A percentile compares a stretch with the other conserved stretches of the same genome.
phyloP scores from a whole-genome alignment of 2,888 invertebrate genomes.

The Polyploca ridens region DNA sequence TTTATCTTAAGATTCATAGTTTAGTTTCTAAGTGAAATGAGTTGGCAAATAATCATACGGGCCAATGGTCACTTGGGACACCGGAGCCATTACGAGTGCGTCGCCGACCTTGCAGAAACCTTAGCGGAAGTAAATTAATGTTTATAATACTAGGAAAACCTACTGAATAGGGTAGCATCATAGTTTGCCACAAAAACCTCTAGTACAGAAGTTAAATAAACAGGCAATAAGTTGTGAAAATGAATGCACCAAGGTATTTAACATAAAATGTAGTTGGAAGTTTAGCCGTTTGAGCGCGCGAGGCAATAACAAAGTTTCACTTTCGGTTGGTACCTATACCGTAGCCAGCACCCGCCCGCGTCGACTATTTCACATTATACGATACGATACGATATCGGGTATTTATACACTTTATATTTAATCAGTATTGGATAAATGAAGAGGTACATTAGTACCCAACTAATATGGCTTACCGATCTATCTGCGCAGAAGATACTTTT shows the following conservation, averaged over 20 bases:
- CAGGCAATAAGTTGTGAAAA: slow-evolving; percentile 3
- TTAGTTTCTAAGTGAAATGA: no score
- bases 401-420: no score
- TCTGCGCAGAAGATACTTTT: no score
- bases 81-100: no score
- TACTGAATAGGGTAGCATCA: background rate
- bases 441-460: no score
- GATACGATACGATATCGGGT: background rate
- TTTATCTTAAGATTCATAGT: no score
- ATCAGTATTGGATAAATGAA: no score
- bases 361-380: background rate
- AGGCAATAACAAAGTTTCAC: slow-evolving; percentile 8
- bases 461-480: no score
- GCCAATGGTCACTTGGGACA: no score
- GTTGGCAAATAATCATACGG: no score
- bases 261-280: slow-evolving; percentile 9
- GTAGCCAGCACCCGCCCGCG: background rate
- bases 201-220: background rate
- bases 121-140: no score
- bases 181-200: background rate
- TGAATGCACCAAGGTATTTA: slow-evolving; percentile 7
- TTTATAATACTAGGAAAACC: background rate
- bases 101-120: no score
- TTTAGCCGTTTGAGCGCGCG: background rate
- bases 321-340: background rate